Conservation (phyloP, 2,888 invertebrate species). For the Chironomus tentans region DNA sequence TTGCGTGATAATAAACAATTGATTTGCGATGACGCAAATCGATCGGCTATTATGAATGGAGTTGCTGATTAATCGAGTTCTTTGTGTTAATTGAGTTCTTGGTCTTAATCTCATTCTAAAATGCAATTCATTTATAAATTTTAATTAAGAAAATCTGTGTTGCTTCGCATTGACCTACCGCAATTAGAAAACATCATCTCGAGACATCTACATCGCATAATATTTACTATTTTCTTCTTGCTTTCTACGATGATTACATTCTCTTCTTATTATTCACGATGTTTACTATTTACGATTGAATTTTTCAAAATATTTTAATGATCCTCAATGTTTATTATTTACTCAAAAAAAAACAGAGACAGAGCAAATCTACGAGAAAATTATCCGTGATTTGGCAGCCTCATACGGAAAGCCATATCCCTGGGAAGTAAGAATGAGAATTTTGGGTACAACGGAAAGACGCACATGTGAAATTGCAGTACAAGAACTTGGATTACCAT, state of each 20-base stretch:
- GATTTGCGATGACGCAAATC: too few species aligned
- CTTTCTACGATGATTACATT: neutral
- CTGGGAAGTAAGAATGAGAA: conserved; percentile 64
- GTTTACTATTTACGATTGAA: neutral
- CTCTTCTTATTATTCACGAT: neutral
- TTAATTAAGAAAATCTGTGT: too few species aligned
- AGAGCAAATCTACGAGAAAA: conserved; percentile 67
- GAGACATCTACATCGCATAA: neutral
- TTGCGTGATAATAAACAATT: too few species aligned
- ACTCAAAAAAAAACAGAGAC: conserved; percentile 61
- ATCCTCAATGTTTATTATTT: neutral
- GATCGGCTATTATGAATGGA: too few species aligned
- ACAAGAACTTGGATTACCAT: conserved; percentile 56
- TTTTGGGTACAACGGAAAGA: conserved; percentile 65
- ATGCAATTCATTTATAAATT: too few species aligned
- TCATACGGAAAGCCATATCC: conserved; percentile 70
- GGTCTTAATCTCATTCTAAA: too few species aligned
- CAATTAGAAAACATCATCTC: too few species aligned
- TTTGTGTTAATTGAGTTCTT: too few species aligned
- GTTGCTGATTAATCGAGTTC: too few species aligned
- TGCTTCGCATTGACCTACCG: too few species aligned
- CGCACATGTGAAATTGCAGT: conserved; percentile 60
- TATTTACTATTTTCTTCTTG: neutral
- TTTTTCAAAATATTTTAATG: neutral
- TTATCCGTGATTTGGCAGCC: conserved; percentile 58